A percentile compares a stretch with the other conserved stretches of the same genome.
These are phyloP conservation scores for Micronisus gabar DNA, from an alignment of 2,113 vertebrate genomes.

Conservation along the genomic window DNA sequence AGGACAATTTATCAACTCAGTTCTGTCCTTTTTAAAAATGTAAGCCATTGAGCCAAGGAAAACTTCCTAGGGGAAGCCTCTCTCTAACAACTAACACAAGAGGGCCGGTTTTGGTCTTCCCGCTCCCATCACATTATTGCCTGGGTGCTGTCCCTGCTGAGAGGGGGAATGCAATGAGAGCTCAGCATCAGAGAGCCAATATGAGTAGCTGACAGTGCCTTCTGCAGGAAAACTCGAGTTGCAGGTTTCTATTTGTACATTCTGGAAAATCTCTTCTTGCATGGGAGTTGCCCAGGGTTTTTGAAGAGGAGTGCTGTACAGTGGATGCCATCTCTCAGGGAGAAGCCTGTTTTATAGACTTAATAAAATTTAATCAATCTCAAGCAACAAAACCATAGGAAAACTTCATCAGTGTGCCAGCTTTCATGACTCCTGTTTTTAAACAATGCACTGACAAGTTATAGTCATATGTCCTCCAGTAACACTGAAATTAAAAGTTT, in stretches of 20 bases:
- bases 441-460: background rate
- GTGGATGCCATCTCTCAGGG: background rate
- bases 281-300: background rate
- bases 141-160: background rate
- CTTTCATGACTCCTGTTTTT: background rate
- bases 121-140: rapidly evolving
- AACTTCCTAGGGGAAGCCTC: background rate
- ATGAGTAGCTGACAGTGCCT: background rate
- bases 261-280: background rate
- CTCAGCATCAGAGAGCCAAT: rapidly evolving
- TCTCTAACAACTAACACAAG: background rate
- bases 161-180: background rate
- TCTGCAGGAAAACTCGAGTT: background rate
- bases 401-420: background rate
- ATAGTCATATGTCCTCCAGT: rapidly evolving
- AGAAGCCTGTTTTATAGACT: background rate
- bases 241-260: background rate
- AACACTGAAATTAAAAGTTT: background rate
- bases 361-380: background rate
- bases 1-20: background rate
- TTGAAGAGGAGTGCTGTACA: background rate
- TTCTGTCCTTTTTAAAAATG: background rate
- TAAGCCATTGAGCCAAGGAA: background rate
- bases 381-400: background rate
- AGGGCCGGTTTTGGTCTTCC: background rate